Conservation (phyloP, 2,113 vertebrate genomes). For the Anas platyrhynchos region DNA sequence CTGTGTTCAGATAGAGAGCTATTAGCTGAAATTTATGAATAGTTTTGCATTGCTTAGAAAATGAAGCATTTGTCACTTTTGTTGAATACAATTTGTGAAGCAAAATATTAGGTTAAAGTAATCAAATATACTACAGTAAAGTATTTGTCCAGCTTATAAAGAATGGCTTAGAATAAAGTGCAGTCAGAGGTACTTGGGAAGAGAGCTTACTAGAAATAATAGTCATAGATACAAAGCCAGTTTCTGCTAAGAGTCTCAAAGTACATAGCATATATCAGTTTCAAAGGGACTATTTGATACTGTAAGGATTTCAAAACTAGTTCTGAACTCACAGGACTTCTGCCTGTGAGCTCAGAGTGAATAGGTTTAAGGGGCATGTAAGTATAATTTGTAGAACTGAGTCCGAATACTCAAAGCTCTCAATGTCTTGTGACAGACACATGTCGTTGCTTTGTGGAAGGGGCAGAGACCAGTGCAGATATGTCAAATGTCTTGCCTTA, state of each 20-base stretch:
- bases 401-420: not conserved
- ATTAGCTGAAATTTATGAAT: not conserved
- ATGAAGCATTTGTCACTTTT: not conserved
- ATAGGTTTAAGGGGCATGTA: not conserved
- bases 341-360: not conserved
- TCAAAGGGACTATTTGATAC: constrained; percentile 32
- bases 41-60: not conserved
- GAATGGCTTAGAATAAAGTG: not conserved
- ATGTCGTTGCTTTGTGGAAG: not conserved
- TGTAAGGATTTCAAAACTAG: constrained; percentile 8
- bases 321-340: not conserved
- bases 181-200: not conserved
- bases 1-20: not conserved
- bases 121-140: not conserved
- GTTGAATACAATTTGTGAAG: not conserved
- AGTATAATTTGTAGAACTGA: not conserved
- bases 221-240: not conserved
- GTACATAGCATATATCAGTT: not conserved
- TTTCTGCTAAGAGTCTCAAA: not conserved
- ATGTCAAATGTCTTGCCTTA: not conserved
- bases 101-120: not conserved
- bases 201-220: not conserved
- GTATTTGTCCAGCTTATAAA: not conserved
- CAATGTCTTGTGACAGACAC: not conserved
- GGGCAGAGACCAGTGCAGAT: not conserved